Evolutionary conservation across 2,888 invertebrate species (phyloP), one percentile per base, ranked within the genome.

Genomic region (Pterostichus niger): DNA sequence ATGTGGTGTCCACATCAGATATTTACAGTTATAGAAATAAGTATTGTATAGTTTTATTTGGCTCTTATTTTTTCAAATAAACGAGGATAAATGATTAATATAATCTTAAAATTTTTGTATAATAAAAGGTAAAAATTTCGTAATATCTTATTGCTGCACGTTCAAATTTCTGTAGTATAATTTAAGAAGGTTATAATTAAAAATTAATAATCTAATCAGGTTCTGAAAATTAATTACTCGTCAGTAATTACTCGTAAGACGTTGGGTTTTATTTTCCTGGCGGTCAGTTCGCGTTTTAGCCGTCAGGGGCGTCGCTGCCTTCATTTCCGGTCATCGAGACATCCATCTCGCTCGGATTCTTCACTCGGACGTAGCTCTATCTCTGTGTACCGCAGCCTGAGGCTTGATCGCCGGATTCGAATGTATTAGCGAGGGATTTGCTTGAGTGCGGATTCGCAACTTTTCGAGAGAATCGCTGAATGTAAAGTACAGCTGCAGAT

Each of bases 311-410:
- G 59, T 13, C 24, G 33, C 77, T 56, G 17, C 56, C 40, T 56
- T 77, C 40, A 77, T 77, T 77, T 77, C 77, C 77, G 77, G 77
- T 77, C 56, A 77, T 54, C 54, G 24, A n/a, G 49, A 11, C 13
- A 31, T 54, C 75, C 13, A 52, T 54, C 75, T 75, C 54, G 6
- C 6, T 33, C 54, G 6, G 3, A 11, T 4, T 49, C 49, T n/a
- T 49, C 49, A 49, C 13, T 49, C n/a, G 13, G 10, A 35, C 17
- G 15, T 44, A 10, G 9, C 15, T 17, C 64, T 35, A 5, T 64
- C 40, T 75, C 52, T 75, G 64, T 64, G 33, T 9, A 13, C 9
- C 11, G 56, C 13, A 56, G 56, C 56, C 13, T 56, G 15, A 17
- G 56, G 17, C 17, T 49, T 75, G n/a, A 75, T 75, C 31, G 24